A percentile compares a stretch with the other conserved stretches of the same genome.
phyloP scores from a whole-genome alignment of 37 sponge, comb jelly and placozoan genomes.

The Theonella swinhoei region DNA sequence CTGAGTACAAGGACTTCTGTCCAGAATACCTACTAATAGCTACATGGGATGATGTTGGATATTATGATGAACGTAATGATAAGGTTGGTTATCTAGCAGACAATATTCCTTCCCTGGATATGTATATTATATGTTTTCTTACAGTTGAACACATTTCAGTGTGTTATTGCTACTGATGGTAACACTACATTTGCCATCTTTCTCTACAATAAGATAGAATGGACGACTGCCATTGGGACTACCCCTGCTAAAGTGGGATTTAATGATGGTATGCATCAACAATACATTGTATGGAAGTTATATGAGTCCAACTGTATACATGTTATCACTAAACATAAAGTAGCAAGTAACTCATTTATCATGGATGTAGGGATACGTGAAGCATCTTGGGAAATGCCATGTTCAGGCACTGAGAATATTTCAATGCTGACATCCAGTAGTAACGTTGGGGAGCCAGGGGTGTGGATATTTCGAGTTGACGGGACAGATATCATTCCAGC shows the following conservation, averaged over 20 bases:
- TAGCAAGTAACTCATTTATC: too few relatives aligned
- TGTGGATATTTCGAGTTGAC: background rate
- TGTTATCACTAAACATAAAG: too few relatives aligned
- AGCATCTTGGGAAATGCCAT: background rate
- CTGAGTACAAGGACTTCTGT: too few relatives aligned
- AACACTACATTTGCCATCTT: background rate
- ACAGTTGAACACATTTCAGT: background rate
- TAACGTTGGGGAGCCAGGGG: background rate
- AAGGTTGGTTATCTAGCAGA: too few relatives aligned
- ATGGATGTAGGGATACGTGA: background rate
- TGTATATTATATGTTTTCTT: too few relatives aligned
- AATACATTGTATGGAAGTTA: too few relatives aligned
- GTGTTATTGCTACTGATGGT: background rate
- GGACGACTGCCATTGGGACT: background rate
- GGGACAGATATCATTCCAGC: background rate
- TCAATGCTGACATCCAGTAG: background rate
- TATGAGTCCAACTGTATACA: too few relatives aligned
- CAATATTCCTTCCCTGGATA: too few relatives aligned
- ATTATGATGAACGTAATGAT: background rate
- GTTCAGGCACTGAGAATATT: background rate
- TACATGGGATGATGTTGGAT: background rate
- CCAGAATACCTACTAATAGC: background rate
- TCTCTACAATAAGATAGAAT: background rate
- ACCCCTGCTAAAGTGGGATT: background rate
- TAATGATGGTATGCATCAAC: background rate